Base-by-base conservation (phyloP, 2,888 invertebrate genomes). In the Rhorus exstirpatorius region DNA sequence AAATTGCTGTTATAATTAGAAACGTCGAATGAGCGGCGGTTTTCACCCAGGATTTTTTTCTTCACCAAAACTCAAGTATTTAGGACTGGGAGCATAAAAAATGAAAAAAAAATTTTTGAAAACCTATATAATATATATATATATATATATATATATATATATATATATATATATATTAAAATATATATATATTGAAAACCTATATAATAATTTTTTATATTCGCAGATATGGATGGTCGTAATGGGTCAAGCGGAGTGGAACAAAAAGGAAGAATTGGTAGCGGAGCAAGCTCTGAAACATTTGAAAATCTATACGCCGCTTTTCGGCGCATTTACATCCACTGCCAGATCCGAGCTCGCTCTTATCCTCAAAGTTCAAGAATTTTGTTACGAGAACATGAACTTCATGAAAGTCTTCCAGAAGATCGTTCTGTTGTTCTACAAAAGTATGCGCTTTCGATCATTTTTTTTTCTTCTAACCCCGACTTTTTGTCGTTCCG, bases 371-470 rank as follows among this genome's bases (percentile, higher is more conserved):
- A 98, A 98, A 94, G 97, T 99, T 89, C 99, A 99, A 94, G 99
- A 99, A 93, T 99, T 97, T 94, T 99, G 99, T 94, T 99, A 99
- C 93, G 98, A 98, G 93, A 99, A 99, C 94, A 99, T 99, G 98
- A 98, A 97, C 93, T 99, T 99, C 94, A 98, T 99, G 98, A 98
- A 98, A 93, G 98, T 98, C 93, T 99, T 99, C 96, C 98, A 98
- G 93, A 99, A 99, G 94, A 98, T 99, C 91, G 96, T 99, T 90
- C 95, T 99, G 93, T 96, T 99, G 92, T 96, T 99, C 94, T 99
- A 99, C 94, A 98, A 98, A 95, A 97, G 97, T 96, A 93, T 93
- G 94, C 91, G 0, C 14, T 24, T 72, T 79, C 70, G 63, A 21
- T 72, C 85, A 84, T 72, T 83, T 58, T 55, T 70, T 26, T 10